A percentile compares a stretch with the other conserved stretches of the same genome.
These are phyloP conservation scores for Melanerpes formicivorus DNA, from an alignment of 2,113 vertebrate species.

Conservation along the genomic window DNA sequence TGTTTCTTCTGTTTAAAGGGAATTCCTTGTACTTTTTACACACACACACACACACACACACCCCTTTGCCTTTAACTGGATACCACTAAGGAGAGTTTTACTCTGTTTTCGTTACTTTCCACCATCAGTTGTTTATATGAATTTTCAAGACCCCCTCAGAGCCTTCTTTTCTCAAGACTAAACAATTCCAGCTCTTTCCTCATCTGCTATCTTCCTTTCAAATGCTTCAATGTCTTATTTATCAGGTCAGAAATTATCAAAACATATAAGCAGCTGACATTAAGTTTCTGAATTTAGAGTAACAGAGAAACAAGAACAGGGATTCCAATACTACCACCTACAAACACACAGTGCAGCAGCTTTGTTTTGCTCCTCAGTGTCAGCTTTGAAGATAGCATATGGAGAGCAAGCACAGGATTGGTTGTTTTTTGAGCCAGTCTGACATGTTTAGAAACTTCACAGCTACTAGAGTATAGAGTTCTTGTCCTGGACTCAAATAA, in stretches of 20 bases:
- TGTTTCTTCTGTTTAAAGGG: neutral
- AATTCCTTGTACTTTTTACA: neutral
- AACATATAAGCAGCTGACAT: neutral
- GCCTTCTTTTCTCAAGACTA: neutral
- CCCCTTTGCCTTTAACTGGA: neutral
- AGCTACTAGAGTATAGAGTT: neutral
- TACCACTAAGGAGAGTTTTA: neutral
- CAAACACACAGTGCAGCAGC: neutral
- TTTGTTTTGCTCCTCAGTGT: slow-evolving; percentile 9
- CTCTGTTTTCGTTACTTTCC: neutral
- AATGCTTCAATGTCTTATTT: neutral
- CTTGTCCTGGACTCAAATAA: neutral
- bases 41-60: too few relatives aligned
- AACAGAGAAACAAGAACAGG: neutral
- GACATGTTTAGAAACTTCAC: neutral
- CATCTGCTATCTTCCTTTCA: neutral
- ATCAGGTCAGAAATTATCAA: neutral
- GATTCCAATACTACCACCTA: neutral
- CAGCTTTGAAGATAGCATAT: neutral
- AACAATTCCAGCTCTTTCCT: neutral
- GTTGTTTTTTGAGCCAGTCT: neutral
- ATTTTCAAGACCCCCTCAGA: neutral
- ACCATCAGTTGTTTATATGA: neutral
- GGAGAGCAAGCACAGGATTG: neutral
- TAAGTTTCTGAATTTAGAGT: neutral